phyloP scores from a whole-genome alignment of 2,797 vertebrate species.

The Lacerta agilis region DNA sequence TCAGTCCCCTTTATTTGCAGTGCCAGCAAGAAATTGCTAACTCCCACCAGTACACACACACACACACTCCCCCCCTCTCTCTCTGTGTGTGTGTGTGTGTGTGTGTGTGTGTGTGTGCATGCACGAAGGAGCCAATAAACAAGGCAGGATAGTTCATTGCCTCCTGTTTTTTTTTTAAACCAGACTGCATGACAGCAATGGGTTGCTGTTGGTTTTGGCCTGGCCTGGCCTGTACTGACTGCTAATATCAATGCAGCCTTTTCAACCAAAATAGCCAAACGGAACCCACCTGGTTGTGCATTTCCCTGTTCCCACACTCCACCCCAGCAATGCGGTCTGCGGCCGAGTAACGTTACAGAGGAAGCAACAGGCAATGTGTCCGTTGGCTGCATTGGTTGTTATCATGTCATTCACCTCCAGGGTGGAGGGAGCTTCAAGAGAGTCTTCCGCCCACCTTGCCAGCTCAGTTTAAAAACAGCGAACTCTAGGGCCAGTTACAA shows the following conservation, averaged over 20 bases:
- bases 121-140: neutral
- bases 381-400: neutral
- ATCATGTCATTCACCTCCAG: neutral
- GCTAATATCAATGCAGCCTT: slow-evolving; percentile 13
- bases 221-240: neutral
- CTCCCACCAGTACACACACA: too few species aligned
- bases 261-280: slow-evolving; percentile 29
- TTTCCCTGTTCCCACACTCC: slow-evolving; percentile 30
- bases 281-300: slow-evolving; percentile 15
- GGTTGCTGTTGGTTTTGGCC: slow-evolving; percentile 28
- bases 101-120: neutral
- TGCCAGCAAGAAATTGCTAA: neutral
- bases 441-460: neutral
- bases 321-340: slow-evolving; percentile 16
- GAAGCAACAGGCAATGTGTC: neutral
- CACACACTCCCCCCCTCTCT: too few species aligned
- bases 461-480: neutral
- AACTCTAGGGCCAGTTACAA: neutral
- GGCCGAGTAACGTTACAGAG: neutral
- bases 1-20: neutral
- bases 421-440: slow-evolving; percentile 1
- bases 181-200: neutral
- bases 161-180: neutral
- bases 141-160: neutral
- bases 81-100: neutral